These are phyloP conservation scores for Dendroctonus valens DNA, from an alignment of 1,140 invertebrate species.

Conservation along the genomic window DNA sequence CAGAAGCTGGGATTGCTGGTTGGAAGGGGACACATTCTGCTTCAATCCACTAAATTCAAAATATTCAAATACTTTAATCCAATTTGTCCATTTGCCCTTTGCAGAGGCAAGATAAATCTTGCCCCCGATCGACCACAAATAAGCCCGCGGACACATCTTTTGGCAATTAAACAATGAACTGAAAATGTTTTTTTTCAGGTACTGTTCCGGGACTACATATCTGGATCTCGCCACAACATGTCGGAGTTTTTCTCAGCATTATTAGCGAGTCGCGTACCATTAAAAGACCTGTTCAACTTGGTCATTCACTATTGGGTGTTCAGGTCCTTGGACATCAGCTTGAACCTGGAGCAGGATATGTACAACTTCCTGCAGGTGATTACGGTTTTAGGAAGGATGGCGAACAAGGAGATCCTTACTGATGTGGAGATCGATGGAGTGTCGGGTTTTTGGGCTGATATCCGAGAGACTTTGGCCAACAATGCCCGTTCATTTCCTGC, in stretches of 20 bases:
- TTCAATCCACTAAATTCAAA: no score
- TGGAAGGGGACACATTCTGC: no score
- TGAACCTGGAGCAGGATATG: conserved; percentile 53
- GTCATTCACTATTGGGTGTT: conserved; percentile 67
- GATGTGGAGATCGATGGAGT: conserved; percentile 61
- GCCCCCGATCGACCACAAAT: no score
- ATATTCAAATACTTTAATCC: no score
- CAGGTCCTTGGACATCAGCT: conserved; percentile 53
- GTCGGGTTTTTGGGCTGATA: conserved; percentile 72
- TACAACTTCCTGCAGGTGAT: conserved; percentile 53
- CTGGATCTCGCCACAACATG: conserved; percentile 53
- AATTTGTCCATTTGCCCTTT: no score
- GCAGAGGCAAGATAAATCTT: no score
- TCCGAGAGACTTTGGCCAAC: conserved; percentile 67
- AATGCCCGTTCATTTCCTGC: conserved; percentile 69
- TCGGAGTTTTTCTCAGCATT: conserved; percentile 47
- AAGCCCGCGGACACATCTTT: neutral
- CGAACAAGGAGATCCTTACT: conserved; percentile 49
- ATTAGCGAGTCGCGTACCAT: conserved; percentile 54
- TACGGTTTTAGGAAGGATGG: conserved; percentile 51
- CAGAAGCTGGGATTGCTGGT: no score
- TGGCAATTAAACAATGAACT: neutral
- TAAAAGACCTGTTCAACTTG: conserved; percentile 61
- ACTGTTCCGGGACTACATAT: conserved; percentile 61
- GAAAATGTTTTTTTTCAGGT: conserved; percentile 52